Percentiles rank a stretch among this genome's conserved stretches.
Evolutionary conservation across 2,113 vertebrate species (phyloP).

Genomic region (Sinocyclocheilus anshuiensis): DNA sequence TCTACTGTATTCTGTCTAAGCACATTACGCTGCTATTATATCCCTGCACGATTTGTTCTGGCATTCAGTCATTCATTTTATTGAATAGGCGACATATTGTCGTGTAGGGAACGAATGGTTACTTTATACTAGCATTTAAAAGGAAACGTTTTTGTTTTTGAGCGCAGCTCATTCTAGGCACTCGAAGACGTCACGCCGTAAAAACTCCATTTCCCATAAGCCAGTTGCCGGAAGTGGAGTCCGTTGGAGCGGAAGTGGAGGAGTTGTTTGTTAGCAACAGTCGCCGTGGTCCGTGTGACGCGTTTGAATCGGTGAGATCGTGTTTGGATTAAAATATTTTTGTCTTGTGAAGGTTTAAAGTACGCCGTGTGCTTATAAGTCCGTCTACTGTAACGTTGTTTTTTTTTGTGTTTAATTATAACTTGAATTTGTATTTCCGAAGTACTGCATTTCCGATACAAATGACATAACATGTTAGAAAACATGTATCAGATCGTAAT

Average conservation of each 20-base stretch:
- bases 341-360: background rate
- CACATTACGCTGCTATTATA: no score
- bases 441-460: no score
- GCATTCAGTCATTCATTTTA: background rate
- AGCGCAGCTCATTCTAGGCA: background rate
- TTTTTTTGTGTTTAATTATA: background rate
- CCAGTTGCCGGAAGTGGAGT: conserved; percentile 3
- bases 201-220: conserved; percentile 72
- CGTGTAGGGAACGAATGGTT: no score
- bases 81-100: background rate
- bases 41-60: background rate
- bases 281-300: conserved; percentile 46
- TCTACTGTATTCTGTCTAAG: background rate
- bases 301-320: conserved; percentile 55
- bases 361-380: background rate
- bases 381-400: no score
- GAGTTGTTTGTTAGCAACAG: conserved; percentile 77
- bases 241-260: conserved; percentile 40
- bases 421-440: no score
- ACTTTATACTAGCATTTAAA: background rate
- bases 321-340: background rate
- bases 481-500: background rate
- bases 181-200: background rate
- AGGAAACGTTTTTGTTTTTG: background rate
- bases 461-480: background rate